These are phyloP conservation scores for Epirrhoe alternata DNA, from an alignment of 2,888 invertebrate genomes.

Conservation along the genomic window DNA sequence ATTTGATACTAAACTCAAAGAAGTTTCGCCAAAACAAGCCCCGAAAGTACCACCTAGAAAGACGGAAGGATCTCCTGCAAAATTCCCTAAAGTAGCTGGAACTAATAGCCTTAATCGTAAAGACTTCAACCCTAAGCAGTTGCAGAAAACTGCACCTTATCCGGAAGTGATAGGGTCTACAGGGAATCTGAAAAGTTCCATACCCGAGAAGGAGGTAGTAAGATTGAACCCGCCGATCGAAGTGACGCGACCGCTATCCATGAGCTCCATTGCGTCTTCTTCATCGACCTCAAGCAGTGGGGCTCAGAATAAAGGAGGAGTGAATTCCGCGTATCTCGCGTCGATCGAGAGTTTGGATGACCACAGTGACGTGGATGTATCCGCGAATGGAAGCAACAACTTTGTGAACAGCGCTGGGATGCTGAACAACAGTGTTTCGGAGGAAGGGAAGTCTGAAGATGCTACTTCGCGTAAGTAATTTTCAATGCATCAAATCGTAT, in stretches of 20 bases:
- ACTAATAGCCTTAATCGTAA: slow-evolving; percentile 76
- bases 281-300: slow-evolving; percentile 87
- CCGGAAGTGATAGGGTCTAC: slow-evolving; percentile 76
- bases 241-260: slow-evolving; percentile 88
- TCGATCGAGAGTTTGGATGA: slow-evolving; percentile 95
- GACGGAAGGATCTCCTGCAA: slow-evolving; percentile 60
- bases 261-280: slow-evolving; percentile 91
- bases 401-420: slow-evolving; percentile 75
- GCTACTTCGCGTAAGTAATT: slow-evolving; percentile 67
- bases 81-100: slow-evolving; percentile 63
- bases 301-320: slow-evolving; percentile 86
- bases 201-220: slow-evolving; percentile 73
- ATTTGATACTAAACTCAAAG: slow-evolving; percentile 79
- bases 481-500: not conserved
- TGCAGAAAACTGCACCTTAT: slow-evolving; percentile 69
- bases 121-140: slow-evolving; percentile 69
- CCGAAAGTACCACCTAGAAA: slow-evolving; percentile 54
- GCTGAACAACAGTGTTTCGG: slow-evolving; percentile 64
- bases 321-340: slow-evolving; percentile 92
- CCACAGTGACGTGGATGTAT: slow-evolving; percentile 89
- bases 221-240: slow-evolving; percentile 84
- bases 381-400: slow-evolving; percentile 76
- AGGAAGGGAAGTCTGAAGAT: slow-evolving; percentile 66
- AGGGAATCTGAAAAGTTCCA: slow-evolving; percentile 71
- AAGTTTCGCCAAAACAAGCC: slow-evolving; percentile 66